These are phyloP conservation scores for Cavia aperea DNA, from an alignment of 2,113 vertebrate genomes.

Conservation along the genomic window DNA sequence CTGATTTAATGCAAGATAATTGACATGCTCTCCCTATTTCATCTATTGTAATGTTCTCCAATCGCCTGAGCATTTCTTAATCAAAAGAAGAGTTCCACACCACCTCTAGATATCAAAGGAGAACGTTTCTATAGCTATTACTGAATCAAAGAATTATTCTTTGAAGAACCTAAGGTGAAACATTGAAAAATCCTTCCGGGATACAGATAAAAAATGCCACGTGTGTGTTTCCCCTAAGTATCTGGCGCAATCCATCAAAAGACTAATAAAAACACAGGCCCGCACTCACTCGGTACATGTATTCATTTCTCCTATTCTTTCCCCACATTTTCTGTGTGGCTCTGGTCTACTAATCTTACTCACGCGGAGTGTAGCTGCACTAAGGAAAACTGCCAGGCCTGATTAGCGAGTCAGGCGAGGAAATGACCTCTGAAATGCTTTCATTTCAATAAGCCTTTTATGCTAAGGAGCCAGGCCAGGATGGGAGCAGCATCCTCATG, in stretches of 20 bases:
- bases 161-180: conserved; percentile 76
- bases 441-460: conserved; percentile 73
- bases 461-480: conserved; percentile 60
- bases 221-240: conserved; percentile 64
- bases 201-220: conserved; percentile 73
- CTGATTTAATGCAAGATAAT: conserved; percentile 71
- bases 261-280: conserved; percentile 68
- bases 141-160: conserved; percentile 77
- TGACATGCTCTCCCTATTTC: conserved; percentile 59
- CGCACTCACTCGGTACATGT: conserved; percentile 57
- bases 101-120: conserved; percentile 74
- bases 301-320: conserved; percentile 68
- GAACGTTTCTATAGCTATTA: conserved; percentile 76
- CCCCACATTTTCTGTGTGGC: conserved; percentile 67
- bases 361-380: conserved; percentile 63
- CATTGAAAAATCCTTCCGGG: conserved; percentile 74
- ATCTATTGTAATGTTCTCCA: conserved; percentile 75
- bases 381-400: conserved; percentile 66
- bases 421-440: conserved; percentile 72
- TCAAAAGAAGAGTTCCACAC: conserved; percentile 76
- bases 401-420: conserved; percentile 73
- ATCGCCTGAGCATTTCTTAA: conserved; percentile 72
- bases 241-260: conserved; percentile 73
- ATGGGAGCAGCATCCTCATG: neutral
- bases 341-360: conserved; percentile 67